phyloP scores from a whole-genome alignment of 1,140 invertebrate species.

The Chlorops oryzae region DNA sequence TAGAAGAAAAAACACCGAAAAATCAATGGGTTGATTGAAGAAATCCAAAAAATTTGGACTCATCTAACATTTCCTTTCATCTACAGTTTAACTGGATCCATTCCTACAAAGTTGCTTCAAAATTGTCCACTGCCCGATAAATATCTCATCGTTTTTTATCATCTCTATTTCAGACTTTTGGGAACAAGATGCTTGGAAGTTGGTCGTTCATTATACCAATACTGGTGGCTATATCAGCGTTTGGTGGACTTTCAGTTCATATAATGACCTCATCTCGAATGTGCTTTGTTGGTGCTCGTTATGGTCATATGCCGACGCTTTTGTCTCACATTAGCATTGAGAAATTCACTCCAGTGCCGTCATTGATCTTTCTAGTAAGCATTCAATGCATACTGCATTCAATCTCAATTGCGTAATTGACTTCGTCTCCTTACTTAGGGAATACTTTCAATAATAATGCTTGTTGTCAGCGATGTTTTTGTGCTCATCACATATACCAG shows the following conservation, averaged over 20 bases:
- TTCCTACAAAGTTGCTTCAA: too few relatives aligned
- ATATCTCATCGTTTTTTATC: conserved; percentile 8
- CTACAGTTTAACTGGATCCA: too few relatives aligned
- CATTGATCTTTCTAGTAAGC: conserved; percentile 76
- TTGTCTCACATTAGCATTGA: conserved; percentile 79
- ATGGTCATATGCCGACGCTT: conserved; percentile 80
- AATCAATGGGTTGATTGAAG: too few relatives aligned
- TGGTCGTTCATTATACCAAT: conserved; percentile 75
- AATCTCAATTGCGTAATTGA: conserved; percentile 1
- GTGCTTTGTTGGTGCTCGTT: conserved; percentile 85
- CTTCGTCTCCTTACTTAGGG: conserved; percentile 62
- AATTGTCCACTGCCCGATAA: too few relatives aligned
- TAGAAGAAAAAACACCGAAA: too few relatives aligned
- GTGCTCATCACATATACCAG: conserved; percentile 89
- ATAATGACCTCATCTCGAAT: conserved; percentile 86
- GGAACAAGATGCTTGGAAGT: conserved; percentile 63
- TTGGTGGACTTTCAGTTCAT: conserved; percentile 81
- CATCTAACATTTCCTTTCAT: too few relatives aligned
- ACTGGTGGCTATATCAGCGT: conserved; percentile 77
- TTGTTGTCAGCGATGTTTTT: conserved; percentile 79
- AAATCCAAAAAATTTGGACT: too few relatives aligned
- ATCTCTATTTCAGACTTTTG: conserved; percentile 64
- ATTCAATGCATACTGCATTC: too few relatives aligned
- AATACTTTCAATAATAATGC: conserved; percentile 76
- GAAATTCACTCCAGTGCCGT: conserved; percentile 76